Evolutionary conservation across 2,888 invertebrate genomes (phyloP).

Genomic region (Apotomis capreana): DNA sequence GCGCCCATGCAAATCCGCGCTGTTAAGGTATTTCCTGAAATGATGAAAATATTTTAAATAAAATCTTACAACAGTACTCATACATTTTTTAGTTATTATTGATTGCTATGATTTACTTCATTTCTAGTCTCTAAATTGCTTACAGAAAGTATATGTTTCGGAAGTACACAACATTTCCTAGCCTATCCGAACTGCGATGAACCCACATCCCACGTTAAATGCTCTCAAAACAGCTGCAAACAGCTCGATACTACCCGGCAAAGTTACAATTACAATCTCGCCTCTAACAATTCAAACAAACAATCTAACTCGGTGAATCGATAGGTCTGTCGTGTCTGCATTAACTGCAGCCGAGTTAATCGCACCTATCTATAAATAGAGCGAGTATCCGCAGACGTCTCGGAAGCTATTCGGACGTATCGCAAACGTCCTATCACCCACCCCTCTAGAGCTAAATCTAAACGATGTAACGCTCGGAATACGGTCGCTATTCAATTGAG

Average conservation of each 20-base stretch:
- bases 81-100: too few relatives aligned
- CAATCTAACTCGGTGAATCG: conserved; percentile 55
- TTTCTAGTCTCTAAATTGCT: too few relatives aligned
- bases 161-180: not conserved
- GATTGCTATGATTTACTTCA: too few relatives aligned
- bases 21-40: too few relatives aligned
- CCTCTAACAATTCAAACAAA: conserved; percentile 51
- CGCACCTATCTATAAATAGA: conserved; percentile 77
- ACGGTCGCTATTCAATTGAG: conserved; percentile 52
- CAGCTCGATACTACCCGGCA: conserved; percentile 10
- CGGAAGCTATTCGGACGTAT: conserved; percentile 49
- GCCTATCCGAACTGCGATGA: not conserved
- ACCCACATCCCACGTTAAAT: conserved; percentile 5
- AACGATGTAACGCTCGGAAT: conserved; percentile 45
- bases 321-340: conserved; percentile 49
- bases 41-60: too few relatives aligned
- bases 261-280: conserved; percentile 24
- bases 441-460: conserved; percentile 45
- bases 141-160: too few relatives aligned
- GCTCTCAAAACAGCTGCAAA: conserved; percentile 20
- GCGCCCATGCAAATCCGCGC: too few relatives aligned
- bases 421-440: conserved; percentile 52
- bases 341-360: conserved; percentile 65
- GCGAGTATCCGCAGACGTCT: conserved; percentile 74
- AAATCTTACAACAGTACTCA: too few relatives aligned